phyloP scores from a whole-genome alignment of 1,140 invertebrate genomes.

The Hypsibius dujardini region DNA sequence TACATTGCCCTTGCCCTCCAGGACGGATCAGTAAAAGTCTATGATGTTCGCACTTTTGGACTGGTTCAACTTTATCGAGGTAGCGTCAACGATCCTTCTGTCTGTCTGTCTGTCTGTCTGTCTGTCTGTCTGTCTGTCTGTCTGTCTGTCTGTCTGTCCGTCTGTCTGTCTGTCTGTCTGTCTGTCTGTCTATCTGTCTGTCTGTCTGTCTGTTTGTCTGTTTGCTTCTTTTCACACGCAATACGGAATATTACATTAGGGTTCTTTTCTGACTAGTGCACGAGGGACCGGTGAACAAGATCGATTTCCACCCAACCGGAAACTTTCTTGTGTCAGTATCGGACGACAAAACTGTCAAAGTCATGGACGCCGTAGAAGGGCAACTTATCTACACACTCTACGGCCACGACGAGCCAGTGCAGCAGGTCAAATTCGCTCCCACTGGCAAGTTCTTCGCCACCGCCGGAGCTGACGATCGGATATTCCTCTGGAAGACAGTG shows the following conservation, averaged over 20 bases:
- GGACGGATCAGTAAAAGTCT: constrained; percentile 13
- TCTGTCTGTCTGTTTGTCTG: too few species aligned
- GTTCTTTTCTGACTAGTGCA: not conserved
- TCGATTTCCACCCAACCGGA: not conserved
- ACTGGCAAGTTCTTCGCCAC: not conserved
- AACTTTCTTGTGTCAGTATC: not conserved
- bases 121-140: too few species aligned
- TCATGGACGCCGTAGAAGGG: not conserved
- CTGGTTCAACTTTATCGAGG: constrained; percentile 17
- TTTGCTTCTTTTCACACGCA: too few species aligned
- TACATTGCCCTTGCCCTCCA: constrained; percentile 4
- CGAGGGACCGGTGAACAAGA: not conserved
- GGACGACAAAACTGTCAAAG: constrained; percentile 9
- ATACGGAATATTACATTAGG: too few species aligned
- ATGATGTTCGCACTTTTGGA: not conserved
- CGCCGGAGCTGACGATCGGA: constrained; percentile 8
- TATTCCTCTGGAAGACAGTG: not conserved
- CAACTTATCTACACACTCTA: not conserved
- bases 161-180: too few species aligned
- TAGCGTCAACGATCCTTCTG: too few species aligned
- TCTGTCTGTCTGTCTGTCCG: too few species aligned
- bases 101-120: too few species aligned
- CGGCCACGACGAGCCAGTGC: constrained; percentile 3
- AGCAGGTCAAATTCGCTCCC: not conserved
- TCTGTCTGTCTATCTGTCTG: too few species aligned